Base-by-base conservation (phyloP, 2,113 vertebrate species). In the Triplophysa rosa region DNA sequence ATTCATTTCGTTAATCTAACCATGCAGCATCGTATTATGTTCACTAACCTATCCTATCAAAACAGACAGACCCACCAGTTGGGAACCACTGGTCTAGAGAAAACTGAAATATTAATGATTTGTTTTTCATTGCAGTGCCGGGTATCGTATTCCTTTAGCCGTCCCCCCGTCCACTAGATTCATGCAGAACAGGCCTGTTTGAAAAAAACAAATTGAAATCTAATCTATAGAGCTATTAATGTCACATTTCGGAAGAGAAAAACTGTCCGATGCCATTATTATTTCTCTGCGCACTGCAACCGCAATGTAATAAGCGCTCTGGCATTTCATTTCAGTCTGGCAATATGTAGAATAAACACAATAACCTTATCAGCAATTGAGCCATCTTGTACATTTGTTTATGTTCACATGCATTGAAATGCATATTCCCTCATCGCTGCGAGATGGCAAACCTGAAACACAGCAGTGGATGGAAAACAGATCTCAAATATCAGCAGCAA, bases 191-290 rank as follows among this genome's bases (percentile, higher is more conserved):
- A 77, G 49, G 68, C 49, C 37, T 16, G 54, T 58, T 59, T 56
- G 67, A 58, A 29, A 47, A 47, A 73, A 78, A 70, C 73, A 66
- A 77, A 82, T 29, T 52, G 52, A 73, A 67, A 61, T 82, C 54
- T 66, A 82, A 78, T 82, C 69, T 76, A 67, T 63, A 37, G 23
- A 45, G 10, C 65, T 79, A 62, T 74, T 73, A 82, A 74, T 68
- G 63, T 67, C 45, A 33, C 59, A 64, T 64, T 45, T 63, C 59
- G 54, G 61, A 64, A 80, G 49, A 33, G 58, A 72, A 42, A 72
- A 72, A 64, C 52, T 19, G 26, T 63, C 78, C 4, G 0, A 65
- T 71, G 17, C 23, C 29, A 71, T 65, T 71, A 80, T 62, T 19
- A 19, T 68, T 42, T 73, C 7, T 56, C 24, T 47, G 19, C 33